Conservation (phyloP, 2,797 vertebrate genomes). For the Phataginus tricuspis region DNA sequence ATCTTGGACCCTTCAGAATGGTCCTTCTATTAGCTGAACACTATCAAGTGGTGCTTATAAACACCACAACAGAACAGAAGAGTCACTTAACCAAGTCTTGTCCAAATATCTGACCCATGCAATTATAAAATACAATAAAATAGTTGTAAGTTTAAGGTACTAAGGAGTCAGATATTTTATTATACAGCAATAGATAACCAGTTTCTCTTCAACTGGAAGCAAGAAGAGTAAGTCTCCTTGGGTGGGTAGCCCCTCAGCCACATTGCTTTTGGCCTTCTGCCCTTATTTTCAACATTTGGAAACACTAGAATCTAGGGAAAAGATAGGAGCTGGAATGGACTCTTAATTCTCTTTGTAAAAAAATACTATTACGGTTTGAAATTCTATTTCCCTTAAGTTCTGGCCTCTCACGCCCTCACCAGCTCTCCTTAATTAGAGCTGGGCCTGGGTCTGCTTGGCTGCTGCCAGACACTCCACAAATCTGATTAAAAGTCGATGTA, state of each 20-base stretch:
- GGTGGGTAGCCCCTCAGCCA: not conserved
- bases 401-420: not conserved
- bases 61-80: too few relatives aligned
- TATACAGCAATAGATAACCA: not conserved
- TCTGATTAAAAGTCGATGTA: not conserved
- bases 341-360: not conserved
- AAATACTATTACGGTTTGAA: not conserved
- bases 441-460: not conserved
- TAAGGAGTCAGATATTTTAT: not conserved
- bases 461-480: not conserved
- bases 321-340: not conserved
- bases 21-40: not conserved
- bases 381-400: not conserved
- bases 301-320: not conserved
- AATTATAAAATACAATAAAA: not conserved
- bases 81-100: not conserved
- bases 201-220: not conserved
- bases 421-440: not conserved
- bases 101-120: not conserved
- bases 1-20: not conserved
- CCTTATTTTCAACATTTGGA: not conserved
- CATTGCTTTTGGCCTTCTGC: not conserved
- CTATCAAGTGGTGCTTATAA: not conserved
- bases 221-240: not conserved
- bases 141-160: not conserved